Evolutionary conservation across 2,113 vertebrate species (phyloP).

Genomic region (Scomber scombrus): DNA sequence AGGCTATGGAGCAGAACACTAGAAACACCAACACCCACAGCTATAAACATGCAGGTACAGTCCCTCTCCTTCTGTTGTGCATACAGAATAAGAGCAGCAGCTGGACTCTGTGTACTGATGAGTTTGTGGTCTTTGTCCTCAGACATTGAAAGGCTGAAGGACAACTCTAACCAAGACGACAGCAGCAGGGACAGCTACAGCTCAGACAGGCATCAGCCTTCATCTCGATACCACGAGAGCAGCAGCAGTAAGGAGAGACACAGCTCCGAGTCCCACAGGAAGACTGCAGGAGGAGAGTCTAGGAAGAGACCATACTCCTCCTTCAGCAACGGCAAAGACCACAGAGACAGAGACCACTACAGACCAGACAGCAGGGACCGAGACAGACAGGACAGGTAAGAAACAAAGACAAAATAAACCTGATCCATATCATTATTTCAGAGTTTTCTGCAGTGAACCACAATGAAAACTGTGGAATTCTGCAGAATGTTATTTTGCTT

Average conservation of each 20-base stretch:
- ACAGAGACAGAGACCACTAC: constrained; percentile 94
- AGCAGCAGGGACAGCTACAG: constrained; percentile 98
- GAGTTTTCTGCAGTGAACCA: no score
- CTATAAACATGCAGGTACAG: constrained; percentile 92
- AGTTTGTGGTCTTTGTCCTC: background rate
- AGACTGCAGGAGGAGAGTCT: constrained; percentile 81
- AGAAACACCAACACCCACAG: constrained; percentile 86
- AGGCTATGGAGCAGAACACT: constrained; percentile 93
- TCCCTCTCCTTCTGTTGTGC: rapidly evolving
- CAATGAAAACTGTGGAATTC: no score
- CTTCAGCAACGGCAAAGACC: constrained; percentile 98
- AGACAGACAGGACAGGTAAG: constrained; percentile 82
- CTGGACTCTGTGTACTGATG: background rate
- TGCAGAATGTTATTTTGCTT: no score
- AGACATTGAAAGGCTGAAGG: constrained; percentile 94
- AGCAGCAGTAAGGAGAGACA: constrained; percentile 88
- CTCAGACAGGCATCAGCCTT: constrained; percentile 91
- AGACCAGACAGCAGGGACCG: constrained; percentile 89
- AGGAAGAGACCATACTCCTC: constrained; percentile 94
- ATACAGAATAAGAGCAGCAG: rapidly evolving
- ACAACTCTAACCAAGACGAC: constrained; percentile 94
- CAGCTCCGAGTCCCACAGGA: constrained; percentile 89
- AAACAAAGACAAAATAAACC: no score
- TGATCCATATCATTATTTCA: no score
- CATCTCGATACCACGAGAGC: constrained; percentile 90